These are phyloP conservation scores for Psittacula echo DNA, from an alignment of 2,797 vertebrate genomes.

Conservation along the genomic window DNA sequence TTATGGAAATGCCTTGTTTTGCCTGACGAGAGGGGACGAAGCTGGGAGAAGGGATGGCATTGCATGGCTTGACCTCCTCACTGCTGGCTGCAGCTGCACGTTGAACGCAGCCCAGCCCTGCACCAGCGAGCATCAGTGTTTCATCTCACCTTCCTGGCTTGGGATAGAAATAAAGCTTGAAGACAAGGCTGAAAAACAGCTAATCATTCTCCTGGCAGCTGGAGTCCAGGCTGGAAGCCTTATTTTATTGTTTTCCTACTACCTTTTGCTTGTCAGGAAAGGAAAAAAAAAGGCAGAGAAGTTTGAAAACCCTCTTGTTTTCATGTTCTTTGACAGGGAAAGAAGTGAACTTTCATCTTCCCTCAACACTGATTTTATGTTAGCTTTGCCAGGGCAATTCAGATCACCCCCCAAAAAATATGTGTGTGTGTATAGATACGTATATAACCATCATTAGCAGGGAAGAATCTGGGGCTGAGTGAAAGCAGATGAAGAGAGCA, in stretches of 20 bases:
- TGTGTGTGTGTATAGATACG: not conserved
- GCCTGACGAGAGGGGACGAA: not conserved
- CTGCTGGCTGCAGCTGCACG: not conserved
- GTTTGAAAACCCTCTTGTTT: not conserved
- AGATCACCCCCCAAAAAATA: not conserved
- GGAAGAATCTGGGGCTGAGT: not conserved
- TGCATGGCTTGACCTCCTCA: not conserved
- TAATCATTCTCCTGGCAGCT: conserved; percentile 24
- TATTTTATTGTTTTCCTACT: conserved; percentile 14
- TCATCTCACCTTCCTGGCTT: not conserved
- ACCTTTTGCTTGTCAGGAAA: not conserved
- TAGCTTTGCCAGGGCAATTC: not conserved
- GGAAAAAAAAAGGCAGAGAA: not conserved
- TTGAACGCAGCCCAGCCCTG: not conserved
- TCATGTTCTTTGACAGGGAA: not conserved
- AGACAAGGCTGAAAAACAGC: not conserved
- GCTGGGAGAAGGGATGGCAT: not conserved
- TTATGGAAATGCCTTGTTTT: not conserved
- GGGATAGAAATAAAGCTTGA: not conserved
- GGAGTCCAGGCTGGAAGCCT: not conserved
- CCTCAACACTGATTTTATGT: not conserved
- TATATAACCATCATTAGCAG: not conserved
- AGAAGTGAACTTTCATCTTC: not conserved
- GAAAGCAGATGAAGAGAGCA: not conserved
- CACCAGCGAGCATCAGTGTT: not conserved